Percentiles rank a stretch among this genome's conserved stretches.
Conservation (phyloP, 2,888 invertebrate species). For the Thyatira batis region DNA sequence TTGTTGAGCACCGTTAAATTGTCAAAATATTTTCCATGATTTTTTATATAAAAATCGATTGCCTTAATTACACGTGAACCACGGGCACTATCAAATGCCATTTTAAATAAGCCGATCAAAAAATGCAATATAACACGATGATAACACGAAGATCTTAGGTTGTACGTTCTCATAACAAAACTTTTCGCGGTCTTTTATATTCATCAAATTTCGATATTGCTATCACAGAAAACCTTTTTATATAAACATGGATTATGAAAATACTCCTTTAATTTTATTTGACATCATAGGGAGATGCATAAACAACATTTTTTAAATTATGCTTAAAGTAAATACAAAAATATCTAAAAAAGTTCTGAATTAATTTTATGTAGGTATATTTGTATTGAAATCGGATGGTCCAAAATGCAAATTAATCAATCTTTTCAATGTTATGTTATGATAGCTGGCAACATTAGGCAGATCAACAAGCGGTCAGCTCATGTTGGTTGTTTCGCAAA, state of each 20-base stretch:
- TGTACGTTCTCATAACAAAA: no score
- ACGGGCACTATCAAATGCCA: constrained; percentile 24
- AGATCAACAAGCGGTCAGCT: constrained; percentile 74
- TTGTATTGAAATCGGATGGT: neutral
- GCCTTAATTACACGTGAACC: constrained; percentile 39
- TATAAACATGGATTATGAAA: neutral
- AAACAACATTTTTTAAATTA: no score
- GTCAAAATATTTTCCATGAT: constrained; percentile 34
- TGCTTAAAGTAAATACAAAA: no score
- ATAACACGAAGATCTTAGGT: no score
- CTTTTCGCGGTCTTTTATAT: constrained; percentile 1
- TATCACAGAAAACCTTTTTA: neutral
- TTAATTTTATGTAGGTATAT: neutral
- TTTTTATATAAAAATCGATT: constrained; percentile 28
- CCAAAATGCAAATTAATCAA: no score
- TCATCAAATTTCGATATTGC: neutral
- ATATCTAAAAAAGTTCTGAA: no score
- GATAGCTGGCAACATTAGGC: constrained; percentile 52
- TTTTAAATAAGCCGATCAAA: neutral
- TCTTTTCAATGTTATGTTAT: neutral
- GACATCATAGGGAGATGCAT: no score
- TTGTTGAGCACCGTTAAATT: constrained; percentile 35
- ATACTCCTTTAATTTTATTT: no score
- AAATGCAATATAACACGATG: neutral
- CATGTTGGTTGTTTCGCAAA: constrained; percentile 33